These are phyloP conservation scores for Microvelia longipes DNA, from an alignment of 1,140 invertebrate genomes.

Conservation along the genomic window DNA sequence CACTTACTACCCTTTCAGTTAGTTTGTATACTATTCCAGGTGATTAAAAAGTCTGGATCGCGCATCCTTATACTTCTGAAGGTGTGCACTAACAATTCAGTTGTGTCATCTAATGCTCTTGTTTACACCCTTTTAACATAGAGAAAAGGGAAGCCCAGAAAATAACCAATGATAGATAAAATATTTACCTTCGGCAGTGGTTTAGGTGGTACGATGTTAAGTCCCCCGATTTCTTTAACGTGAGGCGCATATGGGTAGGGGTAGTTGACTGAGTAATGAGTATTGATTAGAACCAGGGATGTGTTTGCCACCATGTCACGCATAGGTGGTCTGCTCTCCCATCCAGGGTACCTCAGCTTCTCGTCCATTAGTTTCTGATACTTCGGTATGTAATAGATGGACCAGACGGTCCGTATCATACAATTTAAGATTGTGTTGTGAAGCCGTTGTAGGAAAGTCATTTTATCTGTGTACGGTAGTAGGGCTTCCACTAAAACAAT, in stretches of 20 bases:
- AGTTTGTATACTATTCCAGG: no score
- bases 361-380: constrained; percentile 8
- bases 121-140: constrained; percentile 14
- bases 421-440: constrained; percentile 4
- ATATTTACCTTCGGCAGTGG: constrained; percentile 13
- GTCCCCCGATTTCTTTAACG: constrained; percentile 40
- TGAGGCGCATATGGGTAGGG: constrained; percentile 33
- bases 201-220: constrained; percentile 31
- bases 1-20: no score
- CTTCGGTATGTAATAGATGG: constrained; percentile 2
- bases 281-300: constrained; percentile 29
- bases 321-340: constrained; percentile 10
- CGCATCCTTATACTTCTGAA: no score
- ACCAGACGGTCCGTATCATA: neutral
- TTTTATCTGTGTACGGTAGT: neutral
- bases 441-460: constrained; percentile 8
- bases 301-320: neutral
- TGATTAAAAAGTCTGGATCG: no score
- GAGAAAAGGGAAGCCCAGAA: neutral
- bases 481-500: neutral
- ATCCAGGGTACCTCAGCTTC: constrained; percentile 10
- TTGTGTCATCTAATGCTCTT: constrained; percentile 25
- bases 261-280: constrained; percentile 35
- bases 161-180: no score
- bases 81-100: constrained; percentile 26